These are phyloP conservation scores for Lithophane semibrunnea DNA, from an alignment of 2,888 invertebrate genomes.

Conservation along the genomic window DNA sequence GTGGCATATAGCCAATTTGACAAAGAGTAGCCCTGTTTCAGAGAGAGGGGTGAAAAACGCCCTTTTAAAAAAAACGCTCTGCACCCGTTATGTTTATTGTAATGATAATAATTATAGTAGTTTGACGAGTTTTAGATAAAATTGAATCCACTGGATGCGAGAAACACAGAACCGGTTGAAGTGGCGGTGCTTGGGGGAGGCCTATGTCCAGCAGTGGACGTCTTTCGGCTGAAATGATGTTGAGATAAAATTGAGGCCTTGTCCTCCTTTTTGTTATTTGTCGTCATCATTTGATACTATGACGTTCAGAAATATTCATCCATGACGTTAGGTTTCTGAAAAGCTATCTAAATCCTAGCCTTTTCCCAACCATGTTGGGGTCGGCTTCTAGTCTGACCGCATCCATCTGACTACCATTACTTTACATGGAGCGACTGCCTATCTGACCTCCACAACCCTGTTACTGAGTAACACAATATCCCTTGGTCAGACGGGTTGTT, in stretches of 20 bases:
- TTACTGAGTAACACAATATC: too few relatives aligned
- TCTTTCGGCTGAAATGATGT: too few relatives aligned
- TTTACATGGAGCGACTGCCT: too few relatives aligned
- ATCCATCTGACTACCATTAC: too few relatives aligned
- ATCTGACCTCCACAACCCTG: too few relatives aligned
- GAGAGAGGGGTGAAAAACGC: constrained; percentile 72
- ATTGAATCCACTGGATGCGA: background rate
- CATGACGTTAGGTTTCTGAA: background rate
- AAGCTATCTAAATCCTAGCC: background rate
- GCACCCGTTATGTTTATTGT: constrained; percentile 75
- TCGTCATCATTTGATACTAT: background rate
- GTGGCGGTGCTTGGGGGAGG: too few relatives aligned
- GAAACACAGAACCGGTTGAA: too few relatives aligned
- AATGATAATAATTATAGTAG: constrained; percentile 81
- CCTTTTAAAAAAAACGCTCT: constrained; percentile 71
- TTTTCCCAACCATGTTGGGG: too few relatives aligned
- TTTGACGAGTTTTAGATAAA: constrained; percentile 64
- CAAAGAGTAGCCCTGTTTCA: constrained; percentile 75
- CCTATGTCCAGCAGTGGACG: too few relatives aligned
- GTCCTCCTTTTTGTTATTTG: background rate
- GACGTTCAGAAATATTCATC: background rate
- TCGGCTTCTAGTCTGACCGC: too few relatives aligned
- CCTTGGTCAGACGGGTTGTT: too few relatives aligned
- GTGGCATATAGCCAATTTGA: constrained; percentile 68
- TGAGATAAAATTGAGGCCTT: background rate